These are phyloP conservation scores for Notospermus geniculatus DNA, from an alignment of 1,140 invertebrate species.

Conservation along the genomic window DNA sequence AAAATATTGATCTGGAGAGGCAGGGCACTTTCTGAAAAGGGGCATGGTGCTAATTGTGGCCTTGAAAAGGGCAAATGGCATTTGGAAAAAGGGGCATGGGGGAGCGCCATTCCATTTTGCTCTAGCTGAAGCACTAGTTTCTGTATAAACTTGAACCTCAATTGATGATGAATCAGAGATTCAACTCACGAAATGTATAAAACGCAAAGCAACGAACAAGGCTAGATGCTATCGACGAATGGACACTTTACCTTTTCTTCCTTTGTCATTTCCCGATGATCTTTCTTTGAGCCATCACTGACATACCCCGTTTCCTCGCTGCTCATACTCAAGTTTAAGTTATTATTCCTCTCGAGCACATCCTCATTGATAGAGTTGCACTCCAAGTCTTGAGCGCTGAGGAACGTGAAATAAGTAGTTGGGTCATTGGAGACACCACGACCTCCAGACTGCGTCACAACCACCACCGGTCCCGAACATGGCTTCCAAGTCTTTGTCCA, in stretches of 20 bases:
- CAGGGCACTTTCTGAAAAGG: no score
- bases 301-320: not conserved
- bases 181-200: no score
- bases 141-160: not conserved
- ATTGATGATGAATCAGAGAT: no score
- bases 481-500: constrained; percentile 39
- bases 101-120: no score
- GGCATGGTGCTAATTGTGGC: no score
- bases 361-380: not conserved
- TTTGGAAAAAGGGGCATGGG: no score
- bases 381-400: not conserved
- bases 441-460: constrained; percentile 49
- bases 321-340: not conserved
- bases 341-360: not conserved
- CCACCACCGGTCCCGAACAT: constrained; percentile 40
- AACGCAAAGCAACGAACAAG: no score
- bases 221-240: no score
- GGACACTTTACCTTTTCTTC: constrained; percentile 3
- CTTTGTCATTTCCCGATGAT: not conserved
- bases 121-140: no score
- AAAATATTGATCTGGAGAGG: no score
- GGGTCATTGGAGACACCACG: constrained; percentile 37
- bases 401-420: constrained; percentile 30
- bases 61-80: no score
- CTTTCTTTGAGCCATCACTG: constrained; percentile 2